Evolutionary conservation across 2,113 vertebrate genomes (phyloP).

Genomic region (Zosterops japonicus): DNA sequence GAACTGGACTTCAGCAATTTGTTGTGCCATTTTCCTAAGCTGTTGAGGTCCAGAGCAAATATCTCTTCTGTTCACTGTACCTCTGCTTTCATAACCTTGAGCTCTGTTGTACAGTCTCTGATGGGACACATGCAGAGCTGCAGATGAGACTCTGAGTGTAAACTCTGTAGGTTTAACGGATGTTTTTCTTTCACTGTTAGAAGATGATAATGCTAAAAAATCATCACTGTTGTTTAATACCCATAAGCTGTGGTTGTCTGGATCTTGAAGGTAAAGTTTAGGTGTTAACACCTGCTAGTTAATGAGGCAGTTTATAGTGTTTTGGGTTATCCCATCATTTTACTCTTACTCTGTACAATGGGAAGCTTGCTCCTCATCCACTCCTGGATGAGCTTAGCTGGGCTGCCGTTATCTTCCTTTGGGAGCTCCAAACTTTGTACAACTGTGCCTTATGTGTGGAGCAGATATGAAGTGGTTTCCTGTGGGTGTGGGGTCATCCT

Average conservation of each 20-base stretch:
- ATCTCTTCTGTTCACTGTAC: background rate
- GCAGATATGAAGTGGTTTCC: background rate
- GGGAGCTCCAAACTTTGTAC: accelerated
- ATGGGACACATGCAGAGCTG: background rate
- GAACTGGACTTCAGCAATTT: background rate
- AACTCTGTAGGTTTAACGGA: background rate
- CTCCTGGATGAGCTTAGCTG: background rate
- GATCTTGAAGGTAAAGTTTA: background rate
- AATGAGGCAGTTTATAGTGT: background rate
- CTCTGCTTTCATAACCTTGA: background rate
- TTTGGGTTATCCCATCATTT: background rate
- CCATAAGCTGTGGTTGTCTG: background rate
- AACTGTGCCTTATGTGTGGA: accelerated
- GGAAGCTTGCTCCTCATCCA: background rate
- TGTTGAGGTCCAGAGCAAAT: background rate
- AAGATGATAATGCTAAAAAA: background rate
- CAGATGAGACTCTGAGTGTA: background rate
- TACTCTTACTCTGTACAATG: background rate
- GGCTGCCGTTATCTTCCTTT: background rate
- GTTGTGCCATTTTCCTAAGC: background rate
- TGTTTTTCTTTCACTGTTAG: background rate
- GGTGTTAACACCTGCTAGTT: background rate
- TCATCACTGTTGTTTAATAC: background rate
- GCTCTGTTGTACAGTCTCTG: background rate
- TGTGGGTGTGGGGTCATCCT: background rate